Percentiles rank a stretch among this genome's conserved stretches.
phyloP scores from a whole-genome alignment of 2,113 vertebrate genomes.

The Ceratotherium simum region DNA sequence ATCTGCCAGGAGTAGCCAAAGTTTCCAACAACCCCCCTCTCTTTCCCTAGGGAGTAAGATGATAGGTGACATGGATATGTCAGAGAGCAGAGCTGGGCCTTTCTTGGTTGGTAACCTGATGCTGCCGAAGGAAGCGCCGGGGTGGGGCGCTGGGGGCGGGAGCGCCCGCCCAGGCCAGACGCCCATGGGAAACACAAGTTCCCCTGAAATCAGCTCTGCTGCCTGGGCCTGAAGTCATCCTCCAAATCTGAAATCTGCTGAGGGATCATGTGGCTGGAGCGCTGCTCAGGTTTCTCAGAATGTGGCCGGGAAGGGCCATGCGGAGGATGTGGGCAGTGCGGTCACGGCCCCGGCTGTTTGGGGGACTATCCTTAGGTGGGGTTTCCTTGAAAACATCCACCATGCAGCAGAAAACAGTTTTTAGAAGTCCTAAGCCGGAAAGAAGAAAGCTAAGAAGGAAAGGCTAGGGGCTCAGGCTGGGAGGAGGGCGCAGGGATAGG shows the following conservation, averaged over 20 bases:
- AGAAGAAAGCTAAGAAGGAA: background rate
- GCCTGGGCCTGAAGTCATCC: constrained; percentile 67
- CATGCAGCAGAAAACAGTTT: constrained; percentile 36
- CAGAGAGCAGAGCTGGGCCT: constrained; percentile 28
- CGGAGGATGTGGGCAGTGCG: constrained; percentile 34
- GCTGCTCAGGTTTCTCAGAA: constrained; percentile 42
- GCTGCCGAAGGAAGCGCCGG: constrained; percentile 34
- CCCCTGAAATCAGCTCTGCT: constrained; percentile 40
- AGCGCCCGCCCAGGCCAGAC: background rate
- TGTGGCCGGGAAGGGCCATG: background rate
- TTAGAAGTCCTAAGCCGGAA: constrained; percentile 23
- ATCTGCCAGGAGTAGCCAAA: constrained; percentile 63
- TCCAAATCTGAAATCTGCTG: constrained; percentile 51
- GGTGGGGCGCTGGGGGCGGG: background rate
- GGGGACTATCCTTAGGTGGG: background rate
- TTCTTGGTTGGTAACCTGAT: constrained; percentile 63
- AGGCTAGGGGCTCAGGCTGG: background rate
- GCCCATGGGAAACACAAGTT: constrained; percentile 18
- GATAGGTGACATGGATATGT: constrained; percentile 46
- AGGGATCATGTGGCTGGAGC: constrained; percentile 24
- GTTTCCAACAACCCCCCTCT: constrained; percentile 19
- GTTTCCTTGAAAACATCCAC: constrained; percentile 56
- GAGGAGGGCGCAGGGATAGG: background rate
- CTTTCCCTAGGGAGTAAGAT: constrained; percentile 60
- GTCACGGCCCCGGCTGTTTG: background rate